phyloP scores from a whole-genome alignment of 2,888 invertebrate species.

The Hypselothyrea guttata region DNA sequence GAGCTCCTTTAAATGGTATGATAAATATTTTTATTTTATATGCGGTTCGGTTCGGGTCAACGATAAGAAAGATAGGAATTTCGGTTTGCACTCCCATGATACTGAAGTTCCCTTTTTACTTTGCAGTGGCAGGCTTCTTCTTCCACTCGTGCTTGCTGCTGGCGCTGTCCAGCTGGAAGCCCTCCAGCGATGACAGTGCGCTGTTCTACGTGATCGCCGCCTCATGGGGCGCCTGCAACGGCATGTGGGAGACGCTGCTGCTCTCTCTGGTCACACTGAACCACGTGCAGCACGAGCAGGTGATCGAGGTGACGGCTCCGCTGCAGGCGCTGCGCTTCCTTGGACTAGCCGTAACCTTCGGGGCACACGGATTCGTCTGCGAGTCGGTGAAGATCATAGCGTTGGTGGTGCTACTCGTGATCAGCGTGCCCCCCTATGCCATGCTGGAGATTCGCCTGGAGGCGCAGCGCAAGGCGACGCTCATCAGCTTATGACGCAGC shows the following conservation, averaged over 20 bases:
- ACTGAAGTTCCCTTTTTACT: neutral
- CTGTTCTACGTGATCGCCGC: constrained; percentile 92
- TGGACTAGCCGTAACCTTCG: constrained; percentile 86
- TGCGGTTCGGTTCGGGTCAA: too few species aligned
- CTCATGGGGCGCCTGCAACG: constrained; percentile 93
- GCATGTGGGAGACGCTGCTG: constrained; percentile 90
- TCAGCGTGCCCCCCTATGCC: constrained; percentile 82
- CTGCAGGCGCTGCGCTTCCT: constrained; percentile 85
- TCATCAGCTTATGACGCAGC: constrained; percentile 81
- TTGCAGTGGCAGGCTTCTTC: constrained; percentile 89
- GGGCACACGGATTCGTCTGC: constrained; percentile 86
- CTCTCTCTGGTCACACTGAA: constrained; percentile 82
- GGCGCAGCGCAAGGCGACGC: constrained; percentile 80
- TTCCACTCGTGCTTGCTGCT: constrained; percentile 91
- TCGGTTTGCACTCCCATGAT: too few species aligned
- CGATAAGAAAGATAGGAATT: too few species aligned
- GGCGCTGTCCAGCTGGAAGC: constrained; percentile 90
- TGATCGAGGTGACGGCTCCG: constrained; percentile 82
- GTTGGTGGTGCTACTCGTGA: constrained; percentile 80
- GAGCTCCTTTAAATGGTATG: too few species aligned
- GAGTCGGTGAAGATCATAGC: constrained; percentile 81
- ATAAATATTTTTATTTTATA: too few species aligned
- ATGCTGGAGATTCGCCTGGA: constrained; percentile 81
- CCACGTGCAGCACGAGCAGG: constrained; percentile 80
- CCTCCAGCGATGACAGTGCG: constrained; percentile 90